phyloP scores from a whole-genome alignment of 2,113 vertebrate species.

The Australoheros scitulus region DNA sequence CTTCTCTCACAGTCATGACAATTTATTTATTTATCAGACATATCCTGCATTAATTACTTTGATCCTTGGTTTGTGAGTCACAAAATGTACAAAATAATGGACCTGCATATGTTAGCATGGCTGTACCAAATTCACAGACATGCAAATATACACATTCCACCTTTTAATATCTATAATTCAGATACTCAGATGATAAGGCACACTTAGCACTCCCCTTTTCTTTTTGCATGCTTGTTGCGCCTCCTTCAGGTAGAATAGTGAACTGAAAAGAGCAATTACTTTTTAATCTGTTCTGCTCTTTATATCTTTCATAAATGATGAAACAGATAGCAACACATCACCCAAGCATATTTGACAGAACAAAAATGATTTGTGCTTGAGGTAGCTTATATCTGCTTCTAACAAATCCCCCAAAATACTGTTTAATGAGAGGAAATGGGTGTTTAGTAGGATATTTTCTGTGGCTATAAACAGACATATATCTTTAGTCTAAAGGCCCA shows the following conservation, averaged over 20 bases:
- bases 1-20: neutral
- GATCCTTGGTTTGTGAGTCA: neutral
- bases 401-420: too few species aligned
- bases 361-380: too few species aligned
- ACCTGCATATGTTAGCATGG: neutral
- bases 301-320: too few species aligned
- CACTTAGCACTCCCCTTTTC: neutral
- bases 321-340: too few species aligned
- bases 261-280: neutral
- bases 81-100: neutral
- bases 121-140: neutral
- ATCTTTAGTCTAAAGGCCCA: too few species aligned
- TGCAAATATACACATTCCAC: neutral
- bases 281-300: too few species aligned
- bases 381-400: too few species aligned
- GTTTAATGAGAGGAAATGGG: too few species aligned
- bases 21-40: neutral
- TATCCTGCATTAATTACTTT: neutral
- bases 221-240: slow-evolving; percentile 25
- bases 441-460: too few species aligned
- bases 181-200: neutral
- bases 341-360: too few species aligned
- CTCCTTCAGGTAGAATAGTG: slow-evolving; percentile 45
- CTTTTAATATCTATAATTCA: neutral
- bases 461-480: too few species aligned